These are phyloP conservation scores for Fulmarus glacialis DNA, from an alignment of 2,113 vertebrate genomes.

Conservation along the genomic window DNA sequence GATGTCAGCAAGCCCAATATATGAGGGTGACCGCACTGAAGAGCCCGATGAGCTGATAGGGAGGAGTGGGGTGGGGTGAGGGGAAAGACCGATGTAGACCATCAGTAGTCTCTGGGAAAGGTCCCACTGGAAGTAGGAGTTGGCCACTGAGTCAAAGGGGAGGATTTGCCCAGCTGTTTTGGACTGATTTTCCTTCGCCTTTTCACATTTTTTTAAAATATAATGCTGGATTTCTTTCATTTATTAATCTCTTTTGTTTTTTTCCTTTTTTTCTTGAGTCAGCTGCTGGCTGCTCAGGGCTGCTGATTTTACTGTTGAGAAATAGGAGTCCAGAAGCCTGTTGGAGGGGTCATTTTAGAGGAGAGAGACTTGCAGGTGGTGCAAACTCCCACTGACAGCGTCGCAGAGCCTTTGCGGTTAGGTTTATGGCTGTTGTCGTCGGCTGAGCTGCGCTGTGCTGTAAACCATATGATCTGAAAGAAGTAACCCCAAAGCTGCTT, in stretches of 20 bases:
- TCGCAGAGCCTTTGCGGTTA: background rate
- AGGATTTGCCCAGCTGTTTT: background rate
- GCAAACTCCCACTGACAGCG: accelerated
- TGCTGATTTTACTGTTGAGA: background rate
- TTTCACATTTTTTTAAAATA: background rate
- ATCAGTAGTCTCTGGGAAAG: background rate
- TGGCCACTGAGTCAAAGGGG: conserved; percentile 22
- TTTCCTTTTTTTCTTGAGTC: background rate
- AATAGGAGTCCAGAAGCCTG: background rate
- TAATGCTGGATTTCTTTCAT: background rate
- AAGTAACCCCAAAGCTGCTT: background rate
- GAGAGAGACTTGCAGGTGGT: background rate
- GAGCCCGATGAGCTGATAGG: background rate
- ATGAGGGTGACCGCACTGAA: background rate
- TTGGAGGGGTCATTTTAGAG: background rate
- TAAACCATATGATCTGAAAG: background rate
- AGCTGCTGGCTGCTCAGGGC: background rate
- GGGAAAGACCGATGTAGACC: background rate
- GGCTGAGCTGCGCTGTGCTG: background rate
- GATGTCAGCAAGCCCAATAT: background rate
- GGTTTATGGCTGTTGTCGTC: background rate
- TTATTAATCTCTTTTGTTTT: background rate
- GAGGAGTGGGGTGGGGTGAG: background rate
- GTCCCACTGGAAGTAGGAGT: conserved; percentile 26
- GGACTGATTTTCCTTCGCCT: background rate